A percentile compares a stretch with the other conserved stretches of the same genome.
These are phyloP conservation scores for Chlorodrepanis virens DNA, from an alignment of 2,113 vertebrate genomes.

Conservation along the genomic window DNA sequence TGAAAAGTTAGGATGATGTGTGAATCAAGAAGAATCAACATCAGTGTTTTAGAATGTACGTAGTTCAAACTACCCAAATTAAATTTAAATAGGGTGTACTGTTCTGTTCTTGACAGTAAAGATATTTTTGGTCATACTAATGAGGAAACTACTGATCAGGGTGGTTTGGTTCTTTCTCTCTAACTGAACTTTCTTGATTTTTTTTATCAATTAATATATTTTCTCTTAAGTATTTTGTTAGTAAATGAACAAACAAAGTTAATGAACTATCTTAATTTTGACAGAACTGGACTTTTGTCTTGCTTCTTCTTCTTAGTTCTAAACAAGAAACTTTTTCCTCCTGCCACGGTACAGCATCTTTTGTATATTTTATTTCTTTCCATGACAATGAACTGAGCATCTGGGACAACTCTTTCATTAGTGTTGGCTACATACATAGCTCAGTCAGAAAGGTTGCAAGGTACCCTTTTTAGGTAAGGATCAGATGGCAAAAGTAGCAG, in stretches of 20 bases:
- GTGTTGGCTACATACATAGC: not conserved
- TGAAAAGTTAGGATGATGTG: not conserved
- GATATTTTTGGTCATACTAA: not conserved
- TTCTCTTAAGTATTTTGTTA: not conserved
- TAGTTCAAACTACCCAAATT: not conserved
- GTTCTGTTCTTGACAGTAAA: not conserved
- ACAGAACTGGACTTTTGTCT: not conserved
- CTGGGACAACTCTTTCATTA: not conserved
- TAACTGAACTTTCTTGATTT: not conserved
- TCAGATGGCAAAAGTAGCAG: not conserved
- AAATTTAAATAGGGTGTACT: not conserved
- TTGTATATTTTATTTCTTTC: not conserved
- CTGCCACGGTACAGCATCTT: fast-evolving
- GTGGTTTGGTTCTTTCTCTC: not conserved
- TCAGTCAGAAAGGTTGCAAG: not conserved
- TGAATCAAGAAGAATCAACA: not conserved
- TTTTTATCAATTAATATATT: not conserved
- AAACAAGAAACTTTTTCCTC: not conserved
- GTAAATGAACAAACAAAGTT: not conserved
- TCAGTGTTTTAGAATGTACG: fast-evolving
- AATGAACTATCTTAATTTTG: not conserved
- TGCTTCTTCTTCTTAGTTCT: not conserved
- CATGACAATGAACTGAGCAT: not conserved
- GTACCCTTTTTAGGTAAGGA: not conserved
- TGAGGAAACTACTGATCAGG: not conserved